Evolutionary conservation across 2,797 vertebrate species (phyloP).

Genomic region (Microctenopoma stevenorrisi): DNA sequence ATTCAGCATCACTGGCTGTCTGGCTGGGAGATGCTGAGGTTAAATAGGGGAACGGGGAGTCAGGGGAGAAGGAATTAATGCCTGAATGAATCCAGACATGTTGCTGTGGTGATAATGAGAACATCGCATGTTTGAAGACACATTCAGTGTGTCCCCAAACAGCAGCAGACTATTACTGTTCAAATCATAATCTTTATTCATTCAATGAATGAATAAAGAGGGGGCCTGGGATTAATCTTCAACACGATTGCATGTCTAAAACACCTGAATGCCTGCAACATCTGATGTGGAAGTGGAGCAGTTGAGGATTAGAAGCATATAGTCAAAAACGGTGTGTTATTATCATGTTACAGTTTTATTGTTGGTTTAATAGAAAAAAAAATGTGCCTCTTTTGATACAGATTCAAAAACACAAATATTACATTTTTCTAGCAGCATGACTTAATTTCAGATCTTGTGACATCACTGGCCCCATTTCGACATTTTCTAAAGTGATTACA

Average conservation of each 20-base stretch:
- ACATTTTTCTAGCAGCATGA: slow-evolving; percentile 76
- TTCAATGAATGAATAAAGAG: not conserved
- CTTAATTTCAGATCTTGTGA: slow-evolving; percentile 65
- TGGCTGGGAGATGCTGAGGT: slow-evolving; percentile 35
- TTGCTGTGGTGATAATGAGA: slow-evolving; percentile 65
- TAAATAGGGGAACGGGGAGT: slow-evolving; percentile 32
- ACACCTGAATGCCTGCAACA: slow-evolving; percentile 9
- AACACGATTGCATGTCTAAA: slow-evolving; percentile 1
- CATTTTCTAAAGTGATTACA: slow-evolving; percentile 40
- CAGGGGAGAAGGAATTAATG: slow-evolving; percentile 44
- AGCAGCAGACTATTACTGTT: slow-evolving; percentile 6
- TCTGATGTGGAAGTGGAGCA: slow-evolving; percentile 8
- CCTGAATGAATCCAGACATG: slow-evolving; percentile 43
- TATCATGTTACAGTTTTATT: slow-evolving; percentile 77
- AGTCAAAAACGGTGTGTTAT: slow-evolving; percentile 19
- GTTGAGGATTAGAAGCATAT: slow-evolving; percentile 16
- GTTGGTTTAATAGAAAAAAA: slow-evolving; percentile 77
- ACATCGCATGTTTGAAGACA: slow-evolving; percentile 29
- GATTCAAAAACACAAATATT: slow-evolving; percentile 67
- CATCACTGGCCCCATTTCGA: slow-evolving; percentile 60
- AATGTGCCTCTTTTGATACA: slow-evolving; percentile 66
- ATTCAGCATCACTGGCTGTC: slow-evolving; percentile 14
- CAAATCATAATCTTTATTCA: slow-evolving; percentile 1
- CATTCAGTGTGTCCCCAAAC: slow-evolving; percentile 11
- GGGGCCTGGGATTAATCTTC: slow-evolving; percentile 43